Conservation (phyloP, 2,888 invertebrate genomes). For the Drosophila borborema region DNA sequence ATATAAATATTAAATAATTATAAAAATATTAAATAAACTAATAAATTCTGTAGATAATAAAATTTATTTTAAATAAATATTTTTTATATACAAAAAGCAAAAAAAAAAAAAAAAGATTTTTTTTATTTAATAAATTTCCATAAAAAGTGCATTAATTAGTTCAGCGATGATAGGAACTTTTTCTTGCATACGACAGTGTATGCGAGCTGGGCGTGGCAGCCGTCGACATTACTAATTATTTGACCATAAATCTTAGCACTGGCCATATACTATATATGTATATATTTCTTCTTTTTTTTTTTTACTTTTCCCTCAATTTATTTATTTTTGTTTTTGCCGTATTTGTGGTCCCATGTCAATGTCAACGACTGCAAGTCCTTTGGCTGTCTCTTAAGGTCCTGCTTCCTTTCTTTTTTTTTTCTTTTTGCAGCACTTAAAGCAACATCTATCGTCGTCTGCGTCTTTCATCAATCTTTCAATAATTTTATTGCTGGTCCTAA, state of each 20-base stretch:
- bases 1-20: no score
- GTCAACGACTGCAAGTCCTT: conserved; percentile 49
- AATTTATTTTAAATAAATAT: no score
- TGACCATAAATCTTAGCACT: conserved; percentile 64
- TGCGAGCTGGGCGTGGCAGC: conserved; percentile 34
- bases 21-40: background rate
- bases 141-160: background rate
- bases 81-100: background rate
- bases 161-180: background rate
- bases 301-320: conserved; percentile 15
- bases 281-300: conserved; percentile 9
- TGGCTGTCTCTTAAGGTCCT: conserved; percentile 30
- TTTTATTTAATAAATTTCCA: background rate
- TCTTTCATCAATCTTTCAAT: conserved; percentile 67
- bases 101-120: background rate
- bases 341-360: conserved; percentile 62
- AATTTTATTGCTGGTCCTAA: conserved; percentile 56
- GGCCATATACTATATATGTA: conserved; percentile 15
- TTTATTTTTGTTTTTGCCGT: conserved; percentile 17
- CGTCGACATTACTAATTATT: conserved; percentile 62
- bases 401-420: background rate
- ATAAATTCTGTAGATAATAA: background rate
- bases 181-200: conserved; percentile 22
- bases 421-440: conserved; percentile 21
- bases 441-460: conserved; percentile 31